Evolutionary conservation across 2,113 vertebrate genomes (phyloP), one percentile per base, ranked within the genome.

Genomic region (Myiopsitta monachus): DNA sequence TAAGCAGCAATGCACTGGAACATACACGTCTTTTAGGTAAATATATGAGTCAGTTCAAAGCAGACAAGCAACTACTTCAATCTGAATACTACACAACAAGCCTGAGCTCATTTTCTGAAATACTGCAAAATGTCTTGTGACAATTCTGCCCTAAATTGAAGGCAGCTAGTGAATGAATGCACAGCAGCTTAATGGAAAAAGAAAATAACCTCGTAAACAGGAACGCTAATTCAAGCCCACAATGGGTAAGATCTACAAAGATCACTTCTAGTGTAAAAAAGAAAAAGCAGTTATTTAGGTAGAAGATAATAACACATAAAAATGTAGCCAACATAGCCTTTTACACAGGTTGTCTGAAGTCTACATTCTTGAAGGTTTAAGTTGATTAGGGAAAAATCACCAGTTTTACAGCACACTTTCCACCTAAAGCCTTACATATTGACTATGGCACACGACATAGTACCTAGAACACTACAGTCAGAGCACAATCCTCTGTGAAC

Each of bases 351-450:
- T 68, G 47, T 47, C 10, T 52, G 43, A 30, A 52, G 18, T 33
- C 51, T 55, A 28, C 13, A 17, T 46, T 55, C 73, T 39, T 87
- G 51, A 61, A 49, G 23, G n/a, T 59, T 75, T 79, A 61, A 80
- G 63, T 0, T 11, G 30, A 74, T 4, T 62, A 57, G 26, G 9
- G 10, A 49, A 75, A 14, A 5, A 1, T 0, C 11, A 17, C 2
- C 9, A 6, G 30, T 38, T 76, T 62, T 22, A 76, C 15, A 83
- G 63, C 61, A 63, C 0, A 1, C 14, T 75, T 92, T 55, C 22
- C 55, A 47, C 3, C 3, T 7, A 9, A 26, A 54, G 2, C 18
- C 38, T 43, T 11, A 28, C 0, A 2, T 30, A 41, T 4, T 6
- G 51, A 19, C 23, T 28, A 5, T 1, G 31, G 54, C 19, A 66